phyloP scores from a whole-genome alignment of 2,888 invertebrate genomes.

The Caenorhabditis sp. region DNA sequence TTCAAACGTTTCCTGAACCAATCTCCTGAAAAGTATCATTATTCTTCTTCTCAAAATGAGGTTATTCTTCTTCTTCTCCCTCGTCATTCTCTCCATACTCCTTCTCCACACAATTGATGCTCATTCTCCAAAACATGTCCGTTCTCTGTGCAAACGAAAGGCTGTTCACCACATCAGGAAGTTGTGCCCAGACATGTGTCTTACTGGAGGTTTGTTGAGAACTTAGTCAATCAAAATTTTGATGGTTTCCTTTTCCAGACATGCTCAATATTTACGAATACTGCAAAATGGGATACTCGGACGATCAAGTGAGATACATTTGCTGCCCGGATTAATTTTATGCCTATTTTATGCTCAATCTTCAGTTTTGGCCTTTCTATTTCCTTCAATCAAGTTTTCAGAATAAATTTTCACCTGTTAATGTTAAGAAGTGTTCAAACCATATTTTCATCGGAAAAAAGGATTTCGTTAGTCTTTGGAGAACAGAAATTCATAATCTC shows the following conservation, averaged over 20 bases:
- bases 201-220: constrained; percentile 14
- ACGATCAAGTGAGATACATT: constrained; percentile 21
- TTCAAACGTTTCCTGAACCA: not conserved
- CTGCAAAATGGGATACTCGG: constrained; percentile 31
- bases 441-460: no score
- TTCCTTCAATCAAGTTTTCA: not conserved
- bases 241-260: not conserved
- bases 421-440: no score
- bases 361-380: not conserved
- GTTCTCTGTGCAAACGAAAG: constrained; percentile 11
- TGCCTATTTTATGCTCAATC: no score
- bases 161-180: constrained; percentile 20
- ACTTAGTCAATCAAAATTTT: not conserved
- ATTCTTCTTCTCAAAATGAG: not conserved
- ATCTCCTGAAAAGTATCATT: not conserved
- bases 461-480: no score
- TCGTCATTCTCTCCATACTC: not conserved
- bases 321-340: constrained; percentile 19
- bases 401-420: no score
- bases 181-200: constrained; percentile 19
- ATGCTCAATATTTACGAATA: constrained; percentile 6
- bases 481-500: no score
- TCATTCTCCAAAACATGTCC: constrained; percentile 25
- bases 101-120: not conserved
- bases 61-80: not conserved